Percentiles rank a stretch among this genome's conserved stretches.
phyloP scores from a whole-genome alignment of 92 coral and sea anemone genomes.

The Palythoa caribaeorum region DNA sequence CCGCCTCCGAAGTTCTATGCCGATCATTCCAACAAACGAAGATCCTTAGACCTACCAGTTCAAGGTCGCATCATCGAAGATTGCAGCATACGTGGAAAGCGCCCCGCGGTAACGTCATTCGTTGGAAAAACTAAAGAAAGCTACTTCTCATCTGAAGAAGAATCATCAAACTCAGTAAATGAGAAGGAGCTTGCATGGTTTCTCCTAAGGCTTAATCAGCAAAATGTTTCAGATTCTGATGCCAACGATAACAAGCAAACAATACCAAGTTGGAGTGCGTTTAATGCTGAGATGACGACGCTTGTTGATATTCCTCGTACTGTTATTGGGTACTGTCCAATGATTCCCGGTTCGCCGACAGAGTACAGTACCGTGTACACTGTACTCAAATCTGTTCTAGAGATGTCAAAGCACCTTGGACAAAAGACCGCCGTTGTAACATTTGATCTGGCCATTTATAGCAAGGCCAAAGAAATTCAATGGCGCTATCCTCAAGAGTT shows the following conservation, averaged over 20 bases:
- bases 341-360: constrained; percentile 70
- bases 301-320: constrained; percentile 45
- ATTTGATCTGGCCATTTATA: too few species aligned
- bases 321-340: constrained; percentile 72
- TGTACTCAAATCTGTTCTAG: constrained; percentile 48
- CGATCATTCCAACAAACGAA: background rate
- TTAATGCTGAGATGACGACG: constrained; percentile 56
- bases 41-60: background rate
- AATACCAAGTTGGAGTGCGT: constrained; percentile 70
- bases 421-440: too few species aligned
- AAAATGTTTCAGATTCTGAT: background rate
- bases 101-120: background rate
- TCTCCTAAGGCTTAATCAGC: background rate
- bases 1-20: background rate
- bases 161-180: background rate
- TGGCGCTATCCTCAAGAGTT: too few species aligned
- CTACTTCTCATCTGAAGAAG: too few species aligned
- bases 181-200: background rate
- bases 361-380: constrained; percentile 75
- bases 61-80: background rate
- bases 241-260: constrained; percentile 42
- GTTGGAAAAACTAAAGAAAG: background rate
- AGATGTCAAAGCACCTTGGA: background rate
- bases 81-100: background rate
- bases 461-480: too few species aligned